Base-by-base conservation (phyloP, 2,888 invertebrate species). In the Luperina nickerlii region DNA sequence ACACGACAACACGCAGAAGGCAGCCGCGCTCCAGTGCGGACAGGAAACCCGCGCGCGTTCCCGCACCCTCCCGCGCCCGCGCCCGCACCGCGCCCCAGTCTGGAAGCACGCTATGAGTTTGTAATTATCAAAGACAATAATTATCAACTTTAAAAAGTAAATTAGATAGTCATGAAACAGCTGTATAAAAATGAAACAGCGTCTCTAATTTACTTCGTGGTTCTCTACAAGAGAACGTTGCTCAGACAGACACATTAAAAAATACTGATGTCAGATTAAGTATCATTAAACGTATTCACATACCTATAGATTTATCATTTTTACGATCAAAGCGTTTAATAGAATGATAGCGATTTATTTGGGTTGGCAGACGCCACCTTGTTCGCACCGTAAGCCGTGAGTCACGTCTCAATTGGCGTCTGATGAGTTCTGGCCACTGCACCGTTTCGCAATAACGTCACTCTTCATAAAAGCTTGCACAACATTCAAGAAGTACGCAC, bases 271-370 rank as follows among this genome's bases (percentile, higher is more conserved):
- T 63, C 51, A n/a, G 15, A 62, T 48, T 57, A 67, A 66, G 65
- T 66, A 32, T n/a, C 8, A 68, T 73, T 63, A 45, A 57, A 51
- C 18, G 20, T 38, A 38, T 57, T 7, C 13, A 69, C 20, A 57
- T 62, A 62, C 62, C 24, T n/a, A 66, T n/a, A 63, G 27, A 76
- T 82, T 76, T 20, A 54, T 76, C n/a, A 76, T 67, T 74, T 65
- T 78, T 67, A 73, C 67, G 27, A 80, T 78, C 69, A 72, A 76
- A 80, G 51, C 48, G 18, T 71, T 76, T 69, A 57, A 86, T 75
- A 74, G 57, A 87, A 76, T 76, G 67, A 67, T 68, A 73, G 71
- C 32, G 18, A 85, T 81, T 75, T 68, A 78, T 89, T 81, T 89
- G 74, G 67, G 79, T 89, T 89, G 76, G 76, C 80, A 73, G 67